Evolutionary conservation across 2,113 vertebrate species (phyloP), one percentile per base, ranked within the genome.

Genomic region (Xiphophorus couchianus): DNA sequence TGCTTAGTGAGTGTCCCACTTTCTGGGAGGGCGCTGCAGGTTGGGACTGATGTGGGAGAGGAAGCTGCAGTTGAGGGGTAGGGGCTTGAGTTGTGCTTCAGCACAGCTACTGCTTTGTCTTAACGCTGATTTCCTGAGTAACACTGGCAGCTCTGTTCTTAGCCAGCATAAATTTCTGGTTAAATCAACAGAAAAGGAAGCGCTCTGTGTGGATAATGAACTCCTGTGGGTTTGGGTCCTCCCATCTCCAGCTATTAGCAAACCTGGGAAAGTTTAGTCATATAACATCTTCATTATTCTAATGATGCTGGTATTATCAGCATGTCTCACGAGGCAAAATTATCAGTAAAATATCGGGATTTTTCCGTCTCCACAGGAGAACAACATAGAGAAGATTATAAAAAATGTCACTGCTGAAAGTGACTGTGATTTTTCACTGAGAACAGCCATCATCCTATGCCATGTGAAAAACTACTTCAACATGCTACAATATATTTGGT

Each of bases 41-140:
- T 76, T 39, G 69, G 73, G 78, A 74, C 70, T 76, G 80, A 63
- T 68, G 84, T 79, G 81, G 78, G 80, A 39, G 79, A 83, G 65
- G 82, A 86, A 77, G 81, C 73, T 65, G 66, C 62, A 48, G 62
- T 83, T 30, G 37, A 61, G 66, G 74, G 51, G 51, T 9, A 19
- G 68, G 63, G 29, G 37, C 29, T 76, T 19, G 62, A 60, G 77
- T 44, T 79, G 76, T 74, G 66, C 71, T 60, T 62, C 22, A 22
- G 58, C 80, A 89, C 87, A 91, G 74, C 69, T 31, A 17, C 67
- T 10, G 72, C 90, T 88, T 88, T 91, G 90, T 90, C 69, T 71
- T n/a, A 44, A 75, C n/a, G 8, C 17, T 1, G 58, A 66, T 74
- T 73, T 87, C 64, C 61, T 39, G 22, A 69, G 62, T 37, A 73